Base-by-base conservation (phyloP, 1,140 invertebrate species). In the Ceratoteleas bidentatus region DNA sequence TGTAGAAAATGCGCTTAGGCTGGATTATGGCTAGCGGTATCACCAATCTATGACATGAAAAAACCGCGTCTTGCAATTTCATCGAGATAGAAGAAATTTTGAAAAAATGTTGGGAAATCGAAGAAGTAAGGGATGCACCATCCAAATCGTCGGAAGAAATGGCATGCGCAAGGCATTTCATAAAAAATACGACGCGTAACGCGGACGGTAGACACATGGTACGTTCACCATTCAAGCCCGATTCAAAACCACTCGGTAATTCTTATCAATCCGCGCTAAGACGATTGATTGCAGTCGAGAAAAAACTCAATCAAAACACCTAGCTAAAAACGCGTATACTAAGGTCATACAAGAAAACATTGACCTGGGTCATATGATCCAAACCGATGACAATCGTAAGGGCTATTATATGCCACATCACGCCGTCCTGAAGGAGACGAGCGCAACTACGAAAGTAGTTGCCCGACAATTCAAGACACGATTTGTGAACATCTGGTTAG, bases 131-230 rank as follows among this genome's bases (percentile, higher is more conserved):
- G 15, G 16, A 38, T 32, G 11, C 16, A 5, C 13, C 33, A n/a
- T 9, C 68, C 9, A n/a, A 33, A 32, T 47, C 76, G 3, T 15
- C 24, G 7, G 50, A 79, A 0, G 66, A 57, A 33, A 52, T 66
- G 5, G 11, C 14, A 34, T 78, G 75, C 38, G 65, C 64, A 43
- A 47, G 14, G 8, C 60, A 70, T 49, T 77, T 40, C 11, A 9
- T n/a, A 0, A 5, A 62, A 56, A 61, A 32, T 64, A 10, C 11
- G 13, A 3, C 74, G 81, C 8, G 53, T 33, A 11, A 15, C 13
- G 38, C 62, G 14, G 87, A 88, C 32, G 70, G 85, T 24, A 24
- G 24, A 24, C 90, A 87, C 77, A 84, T 85, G 8, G 88, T 90
- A 3, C 49, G 58, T 11, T 69, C 88, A 24, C 88, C 89, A 2